Evolutionary conservation across 2,797 vertebrate genomes (phyloP), one percentile per base, ranked within the genome.

Genomic region (Dermochelys coriacea): DNA sequence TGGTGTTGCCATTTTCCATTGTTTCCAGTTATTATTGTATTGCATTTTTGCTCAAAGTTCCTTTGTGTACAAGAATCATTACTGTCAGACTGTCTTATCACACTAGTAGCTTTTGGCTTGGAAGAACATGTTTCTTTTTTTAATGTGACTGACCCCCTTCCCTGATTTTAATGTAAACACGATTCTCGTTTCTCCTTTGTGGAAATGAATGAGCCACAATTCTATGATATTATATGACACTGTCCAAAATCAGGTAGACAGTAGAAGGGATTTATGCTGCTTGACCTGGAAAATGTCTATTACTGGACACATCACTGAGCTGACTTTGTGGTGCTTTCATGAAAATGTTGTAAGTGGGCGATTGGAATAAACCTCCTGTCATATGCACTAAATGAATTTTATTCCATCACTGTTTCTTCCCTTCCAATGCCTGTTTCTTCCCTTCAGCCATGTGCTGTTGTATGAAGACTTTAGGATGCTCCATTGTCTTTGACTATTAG

Each of bases 71-170:
- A 84, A 88, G 82, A 27, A 54, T 82, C 0, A 0, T 47, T 82
- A 88, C 94, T 31, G 77, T 89, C 93, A 8, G 64, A 45, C 45
- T 37, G 19, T 71, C 31, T 77, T 31, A 29, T 74, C 68, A 50
- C 15, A 8, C 23, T 21, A 12, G 29, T 29, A 80, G 15, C 49
- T 59, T 75, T 0, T 1, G 71, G 86, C 86, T 86, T 12, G 41
- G 83, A 94, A 88, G 86, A 95, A 94, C 80, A 77, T 87, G 82
- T 86, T 92, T 90, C 8, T 94, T 94, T 91, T 90, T 86, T 68
- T 93, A 90, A 94, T 0, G 12, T 45, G 21, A 9, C 57, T 68
- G 64, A 47, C 50, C 64, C 91, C 91, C 84, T 86, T 41, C 59
- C n/a, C 88, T 78, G n/a, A 50, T 94, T 95, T 92, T 91, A 89